A percentile compares a stretch with the other conserved stretches of the same genome.
phyloP scores from a whole-genome alignment of 1,140 invertebrate genomes.

The Drosophila punjabiensis region DNA sequence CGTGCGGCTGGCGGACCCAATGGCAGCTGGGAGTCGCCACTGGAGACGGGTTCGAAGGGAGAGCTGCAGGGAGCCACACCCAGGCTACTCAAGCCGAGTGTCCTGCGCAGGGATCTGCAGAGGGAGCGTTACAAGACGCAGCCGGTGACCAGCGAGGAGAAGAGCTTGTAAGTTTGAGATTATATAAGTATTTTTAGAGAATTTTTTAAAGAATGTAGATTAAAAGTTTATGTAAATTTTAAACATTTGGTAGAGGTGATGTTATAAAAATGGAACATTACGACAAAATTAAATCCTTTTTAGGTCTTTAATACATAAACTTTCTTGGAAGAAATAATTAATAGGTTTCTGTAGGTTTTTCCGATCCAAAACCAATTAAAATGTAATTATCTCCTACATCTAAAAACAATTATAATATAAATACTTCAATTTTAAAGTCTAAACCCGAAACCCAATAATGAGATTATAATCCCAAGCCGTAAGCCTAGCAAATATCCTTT shows the following conservation, averaged over 20 bases:
- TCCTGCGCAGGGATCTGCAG: conserved; percentile 85
- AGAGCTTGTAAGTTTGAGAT: conserved; percentile 69
- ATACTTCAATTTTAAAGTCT: too few relatives aligned
- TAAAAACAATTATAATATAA: background rate
- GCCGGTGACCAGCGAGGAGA: conserved; percentile 89
- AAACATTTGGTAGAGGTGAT: background rate
- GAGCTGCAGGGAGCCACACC: conserved; percentile 59
- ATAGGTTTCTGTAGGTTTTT: background rate
- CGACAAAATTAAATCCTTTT: background rate
- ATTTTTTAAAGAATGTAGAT: background rate
- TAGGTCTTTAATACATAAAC: background rate
- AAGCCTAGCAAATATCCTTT: background rate
- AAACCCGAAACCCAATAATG: too few relatives aligned
- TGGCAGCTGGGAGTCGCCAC: conserved; percentile 75
- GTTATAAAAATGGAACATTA: background rate
- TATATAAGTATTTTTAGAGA: background rate
- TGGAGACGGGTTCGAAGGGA: conserved; percentile 33
- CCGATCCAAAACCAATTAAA: background rate
- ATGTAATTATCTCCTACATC: background rate
- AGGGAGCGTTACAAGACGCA: conserved; percentile 88
- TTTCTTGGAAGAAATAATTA: background rate
- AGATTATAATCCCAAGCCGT: background rate
- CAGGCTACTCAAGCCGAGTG: conserved; percentile 84
- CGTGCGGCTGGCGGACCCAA: conserved; percentile 35
- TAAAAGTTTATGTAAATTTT: background rate